Conservation (phyloP, 2,113 vertebrate genomes). For the Chunga burmeisteri region DNA sequence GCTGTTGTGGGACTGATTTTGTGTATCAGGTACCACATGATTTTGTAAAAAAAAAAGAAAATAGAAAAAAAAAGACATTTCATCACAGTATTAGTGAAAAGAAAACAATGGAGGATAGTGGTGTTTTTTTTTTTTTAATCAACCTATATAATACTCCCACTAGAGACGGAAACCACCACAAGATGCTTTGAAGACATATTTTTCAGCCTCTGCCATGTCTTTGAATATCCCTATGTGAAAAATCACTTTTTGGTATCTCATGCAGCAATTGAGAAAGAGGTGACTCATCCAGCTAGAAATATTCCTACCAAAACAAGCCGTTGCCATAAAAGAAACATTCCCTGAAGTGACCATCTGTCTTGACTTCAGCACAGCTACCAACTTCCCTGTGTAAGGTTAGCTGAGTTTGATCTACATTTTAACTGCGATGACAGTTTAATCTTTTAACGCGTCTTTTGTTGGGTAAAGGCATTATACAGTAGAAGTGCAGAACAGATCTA, state of each 20-base stretch:
- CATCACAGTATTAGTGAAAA: background rate
- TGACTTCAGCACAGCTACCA: background rate
- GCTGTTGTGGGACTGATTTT: slow-evolving; percentile 1
- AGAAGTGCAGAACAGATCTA: background rate
- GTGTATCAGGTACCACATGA: background rate
- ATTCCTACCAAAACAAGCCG: background rate
- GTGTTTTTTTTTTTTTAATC: background rate
- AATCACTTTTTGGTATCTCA: background rate
- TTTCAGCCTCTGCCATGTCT: background rate
- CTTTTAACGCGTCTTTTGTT: background rate
- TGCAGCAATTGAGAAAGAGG: background rate
- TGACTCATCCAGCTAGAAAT: slow-evolving; percentile 48
- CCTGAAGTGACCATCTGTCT: slow-evolving; percentile 37
- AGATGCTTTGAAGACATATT: background rate
- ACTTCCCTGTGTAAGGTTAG: background rate
- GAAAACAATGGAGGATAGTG: background rate
- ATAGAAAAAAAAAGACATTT: background rate
- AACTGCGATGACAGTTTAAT: background rate
- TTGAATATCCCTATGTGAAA: background rate
- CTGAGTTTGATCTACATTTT: background rate
- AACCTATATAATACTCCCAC: background rate
- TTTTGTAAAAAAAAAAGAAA: background rate
- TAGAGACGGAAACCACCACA: background rate
- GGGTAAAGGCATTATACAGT: background rate
- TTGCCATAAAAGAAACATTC: background rate